Base-by-base conservation (phyloP, 2,888 invertebrate genomes). In the Aleiodes testaceus region DNA sequence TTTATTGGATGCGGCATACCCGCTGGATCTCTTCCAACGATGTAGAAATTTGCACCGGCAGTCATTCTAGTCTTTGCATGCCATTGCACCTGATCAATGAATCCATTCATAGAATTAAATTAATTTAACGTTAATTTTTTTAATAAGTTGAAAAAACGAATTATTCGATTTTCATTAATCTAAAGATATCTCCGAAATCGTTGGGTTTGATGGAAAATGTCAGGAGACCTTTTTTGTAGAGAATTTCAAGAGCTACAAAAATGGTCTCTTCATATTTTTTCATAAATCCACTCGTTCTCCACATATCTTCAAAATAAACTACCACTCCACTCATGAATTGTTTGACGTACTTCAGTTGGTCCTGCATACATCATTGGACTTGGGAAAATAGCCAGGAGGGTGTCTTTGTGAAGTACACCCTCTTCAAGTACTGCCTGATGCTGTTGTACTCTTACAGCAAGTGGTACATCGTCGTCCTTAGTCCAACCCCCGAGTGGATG, bases 361-460 rank as follows among this genome's bases (percentile, higher is more conserved):
- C 99, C 99, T 1, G 99, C 99, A 86, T 99, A 99, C 94, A 98
- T 95, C 99, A 99, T 99, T 0, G 99, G 99, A 65, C 98, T 98
- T 0, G 99, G 99, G 89, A 99, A 99, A 83, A 99, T 98, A 0
- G 98, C 98, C 73, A 99, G 88, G 11, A 99, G 92, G 0, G 99
- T 99, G 26, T 92, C 89, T 0, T 94, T 92, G 84, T 98, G 96
- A 16, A 97, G 84, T 0, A 97, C 91, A 0, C 95, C 94, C 72
- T 97, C 96, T 77, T 93, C 93, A 18, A 99, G 89, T 11, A 98
- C 96, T 0, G 97, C 97, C 85, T 95, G 92, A 88, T 98, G 99
- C 83, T 99, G 99, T 66, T 92, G 91, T 84, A 99, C 98, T 75
- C 99, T 91, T 1, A 94, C 92, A 36, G 93, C 91, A 16, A 99